These are phyloP conservation scores for Pedionomus torquatus DNA, from an alignment of 2,113 vertebrate species.

Conservation along the genomic window DNA sequence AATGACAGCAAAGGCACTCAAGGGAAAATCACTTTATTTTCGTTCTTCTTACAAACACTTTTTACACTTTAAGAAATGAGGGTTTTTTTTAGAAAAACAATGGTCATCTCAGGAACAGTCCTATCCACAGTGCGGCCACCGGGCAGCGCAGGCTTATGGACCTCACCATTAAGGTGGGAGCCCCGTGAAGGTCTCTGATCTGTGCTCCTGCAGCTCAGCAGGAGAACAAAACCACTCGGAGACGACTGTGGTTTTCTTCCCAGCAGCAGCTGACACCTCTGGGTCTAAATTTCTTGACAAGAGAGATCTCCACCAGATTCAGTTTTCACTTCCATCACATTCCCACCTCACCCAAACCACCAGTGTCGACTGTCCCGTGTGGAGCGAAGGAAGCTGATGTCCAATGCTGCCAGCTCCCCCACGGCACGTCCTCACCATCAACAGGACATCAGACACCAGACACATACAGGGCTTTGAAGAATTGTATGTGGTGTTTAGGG, in stretches of 20 bases:
- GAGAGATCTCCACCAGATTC: neutral
- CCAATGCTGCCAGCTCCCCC: neutral
- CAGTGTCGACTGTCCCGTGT: accelerated
- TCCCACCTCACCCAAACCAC: neutral
- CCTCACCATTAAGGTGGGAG: neutral
- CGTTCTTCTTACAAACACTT: neutral
- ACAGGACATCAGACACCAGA: neutral
- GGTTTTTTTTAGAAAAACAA: neutral
- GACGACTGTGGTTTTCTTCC: neutral
- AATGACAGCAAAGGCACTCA: neutral
- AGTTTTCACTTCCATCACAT: neutral
- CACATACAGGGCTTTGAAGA: neutral
- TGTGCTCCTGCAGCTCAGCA: neutral
- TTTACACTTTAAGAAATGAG: neutral
- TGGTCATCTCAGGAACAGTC: neutral
- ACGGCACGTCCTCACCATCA: neutral
- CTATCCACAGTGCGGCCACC: accelerated
- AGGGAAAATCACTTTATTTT: slow-evolving; percentile 5
- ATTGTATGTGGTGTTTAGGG: accelerated
- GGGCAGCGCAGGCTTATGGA: neutral
- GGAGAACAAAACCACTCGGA: neutral
- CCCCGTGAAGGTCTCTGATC: neutral
- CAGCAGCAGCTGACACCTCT: neutral
- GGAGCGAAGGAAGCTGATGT: neutral
- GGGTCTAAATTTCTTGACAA: neutral